Base-by-base conservation (phyloP, 1,140 invertebrate species). In the Gonioctena quinquepunctata region DNA sequence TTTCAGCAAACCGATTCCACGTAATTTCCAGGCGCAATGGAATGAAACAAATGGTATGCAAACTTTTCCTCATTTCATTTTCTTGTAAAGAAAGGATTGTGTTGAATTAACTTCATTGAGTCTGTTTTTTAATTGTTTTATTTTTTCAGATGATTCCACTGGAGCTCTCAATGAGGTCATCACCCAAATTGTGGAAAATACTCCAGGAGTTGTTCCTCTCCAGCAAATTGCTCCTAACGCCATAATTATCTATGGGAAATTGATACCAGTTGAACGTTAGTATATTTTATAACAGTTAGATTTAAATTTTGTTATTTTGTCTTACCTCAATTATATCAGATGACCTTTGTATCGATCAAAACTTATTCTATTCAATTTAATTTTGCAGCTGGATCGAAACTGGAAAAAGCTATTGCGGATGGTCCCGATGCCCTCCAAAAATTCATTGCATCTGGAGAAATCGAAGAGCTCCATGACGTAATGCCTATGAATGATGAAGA, bases 1-100 rank as follows among this genome's bases (percentile, higher is more conserved):
- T 5, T 97, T 96, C 80, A 94, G 95, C 71, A 96, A 98, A 81
- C 96, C 96, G 13, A 97, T 98, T 82, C 96, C 96, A 2, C 91
- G 93, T 75, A 95, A 96, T 79, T 99, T 98, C 85, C 95, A 97
- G 84, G 94, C 94, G 22, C 94, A 97, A 68, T 98, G 96, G 96
- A 95, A 95, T 77, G 94, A 96, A 79, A 90, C 91, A 66, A 82
- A 84, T n/a, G 80, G 76, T 73, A 67, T 68, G 33, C n/a, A n/a
- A n/a, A n/a, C n/a, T n/a, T n/a, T n/a, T n/a, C n/a, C n/a, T n/a
- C n/a, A n/a, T n/a, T n/a, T n/a, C n/a, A n/a, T n/a, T n/a, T n/a
- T n/a, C n/a, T n/a, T n/a, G n/a, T n/a, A n/a, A n/a, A n/a, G n/a
- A n/a, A n/a, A n/a, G 42, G 54, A 52, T n/a, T 13, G 2, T 33